Percentiles rank a stretch among this genome's conserved stretches.
These are phyloP conservation scores for Natator depressus DNA, from an alignment of 2,113 vertebrate species.

Conservation along the genomic window DNA sequence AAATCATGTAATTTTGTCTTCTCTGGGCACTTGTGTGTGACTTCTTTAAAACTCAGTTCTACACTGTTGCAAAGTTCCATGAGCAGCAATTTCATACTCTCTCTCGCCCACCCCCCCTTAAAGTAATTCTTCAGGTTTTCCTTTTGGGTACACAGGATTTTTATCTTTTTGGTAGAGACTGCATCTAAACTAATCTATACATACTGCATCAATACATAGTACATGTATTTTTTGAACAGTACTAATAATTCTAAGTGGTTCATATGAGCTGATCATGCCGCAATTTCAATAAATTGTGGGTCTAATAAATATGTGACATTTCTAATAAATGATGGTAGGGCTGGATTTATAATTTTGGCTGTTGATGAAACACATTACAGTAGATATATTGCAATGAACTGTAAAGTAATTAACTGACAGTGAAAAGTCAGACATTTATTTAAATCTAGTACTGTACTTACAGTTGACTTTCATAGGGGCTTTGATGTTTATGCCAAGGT, in stretches of 20 bases:
- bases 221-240: not conserved
- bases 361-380: slow-evolving; percentile 36
- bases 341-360: slow-evolving; percentile 44
- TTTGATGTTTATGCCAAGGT: slow-evolving; percentile 48
- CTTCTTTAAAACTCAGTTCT: not conserved
- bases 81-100: not conserved
- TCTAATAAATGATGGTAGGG: slow-evolving; percentile 27
- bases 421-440: slow-evolving; percentile 44
- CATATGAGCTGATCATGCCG: not conserved
- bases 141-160: not conserved
- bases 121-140: not conserved
- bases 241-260: not conserved
- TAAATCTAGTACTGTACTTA: slow-evolving; percentile 14
- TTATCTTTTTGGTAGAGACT: not conserved
- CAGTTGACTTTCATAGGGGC: slow-evolving; percentile 14
- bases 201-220: not conserved
- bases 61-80: not conserved
- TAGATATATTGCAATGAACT: slow-evolving; percentile 43
- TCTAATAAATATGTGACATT: not conserved
- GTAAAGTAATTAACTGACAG: slow-evolving; percentile 41
- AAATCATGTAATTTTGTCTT: not conserved
- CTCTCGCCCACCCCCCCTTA: too few species aligned
- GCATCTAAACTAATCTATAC: not conserved
- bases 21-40: not conserved
- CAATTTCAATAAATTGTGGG: not conserved